These are phyloP conservation scores for Polia nebulosa DNA, from an alignment of 2,888 invertebrate genomes.

Conservation along the genomic window DNA sequence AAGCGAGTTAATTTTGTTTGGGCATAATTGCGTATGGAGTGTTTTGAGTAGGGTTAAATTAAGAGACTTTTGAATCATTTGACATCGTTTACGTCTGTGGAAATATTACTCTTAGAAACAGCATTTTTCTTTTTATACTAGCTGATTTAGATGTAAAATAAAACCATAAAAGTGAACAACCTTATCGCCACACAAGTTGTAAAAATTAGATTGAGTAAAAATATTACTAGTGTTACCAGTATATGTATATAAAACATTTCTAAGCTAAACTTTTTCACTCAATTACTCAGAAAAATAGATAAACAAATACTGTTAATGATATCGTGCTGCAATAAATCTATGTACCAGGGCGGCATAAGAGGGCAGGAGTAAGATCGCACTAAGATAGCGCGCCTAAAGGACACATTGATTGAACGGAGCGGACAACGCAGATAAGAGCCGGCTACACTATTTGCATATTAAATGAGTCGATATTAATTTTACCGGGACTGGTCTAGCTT, in stretches of 20 bases:
- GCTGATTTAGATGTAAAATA: conserved; percentile 50
- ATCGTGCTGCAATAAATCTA: conserved; percentile 82
- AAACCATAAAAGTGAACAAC: conserved; percentile 45
- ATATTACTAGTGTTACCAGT: conserved; percentile 19
- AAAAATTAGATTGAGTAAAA: conserved; percentile 46
- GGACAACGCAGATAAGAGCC: conserved; percentile 86
- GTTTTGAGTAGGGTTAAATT: conserved; percentile 47
- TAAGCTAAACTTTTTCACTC: conserved; percentile 65
- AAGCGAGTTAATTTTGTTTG: conserved; percentile 60
- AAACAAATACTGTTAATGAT: conserved; percentile 80
- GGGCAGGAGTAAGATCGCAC: conserved; percentile 80
- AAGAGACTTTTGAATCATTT: conserved; percentile 20
- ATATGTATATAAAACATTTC: conserved; percentile 45
- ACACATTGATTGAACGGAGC: conserved; percentile 89
- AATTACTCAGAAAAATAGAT: conserved; percentile 74
- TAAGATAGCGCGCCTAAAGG: conserved; percentile 85
- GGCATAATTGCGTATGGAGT: conserved; percentile 24
- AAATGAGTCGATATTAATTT: conserved; percentile 89
- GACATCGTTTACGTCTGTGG: conserved; percentile 8
- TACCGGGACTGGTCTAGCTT: conserved; percentile 73
- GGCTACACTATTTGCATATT: conserved; percentile 88
- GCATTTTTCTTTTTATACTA: no score
- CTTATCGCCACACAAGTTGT: conserved; percentile 47
- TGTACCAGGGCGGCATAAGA: conserved; percentile 82
- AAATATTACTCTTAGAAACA: conserved; percentile 17